Evolutionary conservation across 2,888 invertebrate genomes (phyloP).

Genomic region (Drosophila anomalata): DNA sequence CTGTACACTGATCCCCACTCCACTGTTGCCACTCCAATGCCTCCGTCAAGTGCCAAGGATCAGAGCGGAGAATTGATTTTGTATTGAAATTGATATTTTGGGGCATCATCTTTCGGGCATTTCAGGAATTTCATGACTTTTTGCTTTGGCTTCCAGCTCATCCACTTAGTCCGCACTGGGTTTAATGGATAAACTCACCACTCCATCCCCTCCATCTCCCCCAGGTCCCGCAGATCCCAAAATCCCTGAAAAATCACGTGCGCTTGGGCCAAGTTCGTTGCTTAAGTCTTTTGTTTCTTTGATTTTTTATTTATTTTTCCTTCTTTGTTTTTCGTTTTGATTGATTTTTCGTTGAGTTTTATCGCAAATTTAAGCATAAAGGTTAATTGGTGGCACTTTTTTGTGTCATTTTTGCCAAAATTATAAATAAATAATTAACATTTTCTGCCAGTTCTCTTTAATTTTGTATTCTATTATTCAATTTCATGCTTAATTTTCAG

Average conservation of each 20-base stretch:
- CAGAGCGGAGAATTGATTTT: conserved; percentile 2
- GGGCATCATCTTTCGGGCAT: conserved; percentile 55
- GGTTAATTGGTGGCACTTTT: neutral
- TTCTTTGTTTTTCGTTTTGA: neutral
- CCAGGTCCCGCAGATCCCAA: neutral
- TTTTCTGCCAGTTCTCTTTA: neutral
- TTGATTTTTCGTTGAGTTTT: conserved; percentile 6
- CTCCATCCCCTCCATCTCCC: no score
- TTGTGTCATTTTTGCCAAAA: neutral
- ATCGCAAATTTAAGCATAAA: neutral
- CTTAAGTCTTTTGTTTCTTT: conserved; percentile 70
- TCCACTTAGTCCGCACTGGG: conserved; percentile 21
- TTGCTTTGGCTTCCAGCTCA: conserved; percentile 68
- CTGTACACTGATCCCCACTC: conserved; percentile 62
- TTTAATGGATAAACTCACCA: conserved; percentile 12
- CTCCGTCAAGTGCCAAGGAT: conserved; percentile 42
- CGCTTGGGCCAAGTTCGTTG: conserved; percentile 63
- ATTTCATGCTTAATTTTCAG: neutral
- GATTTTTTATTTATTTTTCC: neutral
- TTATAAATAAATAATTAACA: neutral
- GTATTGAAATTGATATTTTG: conserved; percentile 73
- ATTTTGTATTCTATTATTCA: neutral
- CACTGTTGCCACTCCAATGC: conserved; percentile 42
- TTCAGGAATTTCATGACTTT: conserved; percentile 43
- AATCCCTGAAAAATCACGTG: conserved; percentile 14